Evolutionary conservation across 2,797 vertebrate genomes (phyloP).

Genomic region (Bufotes viridis): DNA sequence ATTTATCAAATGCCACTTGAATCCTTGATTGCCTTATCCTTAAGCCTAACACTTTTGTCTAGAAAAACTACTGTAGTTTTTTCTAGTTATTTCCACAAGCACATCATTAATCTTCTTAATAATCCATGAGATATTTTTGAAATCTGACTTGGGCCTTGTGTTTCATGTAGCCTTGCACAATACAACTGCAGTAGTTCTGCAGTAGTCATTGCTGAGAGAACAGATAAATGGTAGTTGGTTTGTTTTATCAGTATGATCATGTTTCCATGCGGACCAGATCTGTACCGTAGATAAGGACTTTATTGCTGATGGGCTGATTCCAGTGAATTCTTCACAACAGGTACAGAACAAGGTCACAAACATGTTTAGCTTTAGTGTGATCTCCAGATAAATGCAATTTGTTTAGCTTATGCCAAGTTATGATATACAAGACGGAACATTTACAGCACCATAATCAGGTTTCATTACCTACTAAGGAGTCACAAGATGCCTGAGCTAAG

Average conservation of each 20-base stretch:
- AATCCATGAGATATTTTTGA: too few species aligned
- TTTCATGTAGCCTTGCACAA: too few species aligned
- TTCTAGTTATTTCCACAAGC: too few species aligned
- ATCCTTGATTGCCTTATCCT: too few species aligned
- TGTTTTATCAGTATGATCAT: neutral
- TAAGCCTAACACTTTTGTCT: too few species aligned
- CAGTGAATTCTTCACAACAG: too few species aligned
- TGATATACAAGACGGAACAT: conserved; percentile 53
- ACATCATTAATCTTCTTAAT: too few species aligned
- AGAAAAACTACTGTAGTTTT: too few species aligned
- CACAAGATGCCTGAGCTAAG: conserved; percentile 48
- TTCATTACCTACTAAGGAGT: conserved; percentile 58
- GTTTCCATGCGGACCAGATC: neutral
- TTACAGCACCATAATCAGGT: conserved; percentile 52
- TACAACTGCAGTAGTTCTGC: neutral
- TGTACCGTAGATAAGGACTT: neutral
- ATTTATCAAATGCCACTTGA: too few species aligned
- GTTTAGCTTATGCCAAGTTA: conserved; percentile 36
- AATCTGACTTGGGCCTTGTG: too few species aligned
- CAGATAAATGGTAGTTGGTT: neutral
- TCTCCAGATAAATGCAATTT: conserved; percentile 44
- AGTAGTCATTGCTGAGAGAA: neutral
- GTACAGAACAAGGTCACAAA: neutral
- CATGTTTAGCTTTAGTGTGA: conserved; percentile 19
- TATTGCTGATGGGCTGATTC: neutral